A percentile compares a stretch with the other conserved stretches of the same genome.
Conservation (phyloP, 2,113 vertebrate genomes). For the Callithrix jacchus region DNA sequence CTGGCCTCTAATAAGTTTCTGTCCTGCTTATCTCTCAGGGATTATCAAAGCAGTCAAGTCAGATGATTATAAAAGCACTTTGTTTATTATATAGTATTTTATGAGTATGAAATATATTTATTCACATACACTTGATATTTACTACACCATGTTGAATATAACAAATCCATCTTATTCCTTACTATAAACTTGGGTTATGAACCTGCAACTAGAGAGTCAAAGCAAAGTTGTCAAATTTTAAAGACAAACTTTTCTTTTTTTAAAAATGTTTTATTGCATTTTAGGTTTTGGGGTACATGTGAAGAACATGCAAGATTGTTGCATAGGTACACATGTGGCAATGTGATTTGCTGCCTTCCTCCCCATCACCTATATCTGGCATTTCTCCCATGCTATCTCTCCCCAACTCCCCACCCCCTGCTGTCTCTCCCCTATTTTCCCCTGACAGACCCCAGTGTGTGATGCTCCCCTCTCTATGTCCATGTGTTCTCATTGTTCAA, state of each 20-base stretch:
- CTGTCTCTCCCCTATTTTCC: too few species aligned
- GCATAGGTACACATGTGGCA: too few species aligned
- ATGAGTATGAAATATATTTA: background rate
- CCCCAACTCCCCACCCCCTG: too few species aligned
- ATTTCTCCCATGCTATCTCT: too few species aligned
- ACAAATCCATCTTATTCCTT: background rate
- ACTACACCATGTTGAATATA: background rate
- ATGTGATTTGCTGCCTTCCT: too few species aligned
- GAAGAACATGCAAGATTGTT: too few species aligned
- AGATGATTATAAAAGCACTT: background rate
- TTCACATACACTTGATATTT: background rate
- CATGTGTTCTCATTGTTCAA: too few species aligned
- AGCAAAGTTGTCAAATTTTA: background rate
- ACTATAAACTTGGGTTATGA: conserved; percentile 15
- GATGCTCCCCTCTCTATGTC: too few species aligned
- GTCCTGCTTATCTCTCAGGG: background rate
- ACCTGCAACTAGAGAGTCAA: background rate
- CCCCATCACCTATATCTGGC: too few species aligned
- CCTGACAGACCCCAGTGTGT: too few species aligned
- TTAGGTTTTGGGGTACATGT: too few species aligned
- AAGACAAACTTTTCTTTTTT: background rate
- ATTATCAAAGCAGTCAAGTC: background rate
- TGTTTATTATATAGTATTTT: background rate
- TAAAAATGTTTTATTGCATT: background rate
- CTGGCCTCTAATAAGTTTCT: background rate